Evolutionary conservation across 64 coral and sea anemone genomes (phyloP).

Genomic region (Dendrophyllia cribrosa): DNA sequence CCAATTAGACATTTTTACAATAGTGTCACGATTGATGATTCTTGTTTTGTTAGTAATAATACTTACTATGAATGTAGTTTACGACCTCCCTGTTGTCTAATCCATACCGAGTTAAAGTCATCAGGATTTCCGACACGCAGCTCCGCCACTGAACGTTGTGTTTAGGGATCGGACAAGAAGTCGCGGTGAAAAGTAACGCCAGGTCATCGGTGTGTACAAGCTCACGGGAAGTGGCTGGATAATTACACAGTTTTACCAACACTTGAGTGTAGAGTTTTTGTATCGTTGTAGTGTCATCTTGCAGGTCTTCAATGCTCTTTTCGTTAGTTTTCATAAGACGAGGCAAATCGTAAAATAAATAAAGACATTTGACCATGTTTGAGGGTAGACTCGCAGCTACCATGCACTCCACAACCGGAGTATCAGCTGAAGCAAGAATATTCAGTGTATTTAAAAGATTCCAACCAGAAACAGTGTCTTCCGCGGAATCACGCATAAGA

Average conservation of each 20-base stretch:
- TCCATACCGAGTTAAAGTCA: slow-evolving; percentile 88
- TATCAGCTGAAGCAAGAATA: slow-evolving; percentile 93
- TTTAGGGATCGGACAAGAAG: slow-evolving; percentile 69
- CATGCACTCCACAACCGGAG: slow-evolving; percentile 96
- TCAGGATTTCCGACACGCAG: slow-evolving; percentile 92
- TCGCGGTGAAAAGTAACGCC: slow-evolving; percentile 88
- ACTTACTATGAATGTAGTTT: slow-evolving; percentile 95
- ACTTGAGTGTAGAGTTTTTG: slow-evolving; percentile 92
- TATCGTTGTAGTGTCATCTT: slow-evolving; percentile 64
- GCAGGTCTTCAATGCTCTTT: slow-evolving; percentile 52
- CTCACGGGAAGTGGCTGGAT: slow-evolving; percentile 74
- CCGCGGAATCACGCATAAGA: slow-evolving; percentile 74
- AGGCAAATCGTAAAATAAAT: slow-evolving; percentile 96
- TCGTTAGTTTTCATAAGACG: background rate
- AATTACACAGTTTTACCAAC: slow-evolving; percentile 87
- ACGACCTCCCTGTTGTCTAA: slow-evolving; percentile 71
- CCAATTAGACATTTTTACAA: background rate
- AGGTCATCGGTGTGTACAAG: slow-evolving; percentile 94
- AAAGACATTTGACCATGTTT: slow-evolving; percentile 95
- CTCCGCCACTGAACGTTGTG: slow-evolving; percentile 86
- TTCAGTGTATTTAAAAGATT: slow-evolving; percentile 80
- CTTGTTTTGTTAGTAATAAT: too few relatives aligned
- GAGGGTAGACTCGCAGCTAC: slow-evolving; percentile 94
- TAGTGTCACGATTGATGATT: too few relatives aligned
- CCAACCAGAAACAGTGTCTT: slow-evolving; percentile 91